Evolutionary conservation across 1,140 invertebrate species (phyloP), one percentile per base, ranked within the genome.

Genomic region (Tyrophagus putrescentiae): DNA sequence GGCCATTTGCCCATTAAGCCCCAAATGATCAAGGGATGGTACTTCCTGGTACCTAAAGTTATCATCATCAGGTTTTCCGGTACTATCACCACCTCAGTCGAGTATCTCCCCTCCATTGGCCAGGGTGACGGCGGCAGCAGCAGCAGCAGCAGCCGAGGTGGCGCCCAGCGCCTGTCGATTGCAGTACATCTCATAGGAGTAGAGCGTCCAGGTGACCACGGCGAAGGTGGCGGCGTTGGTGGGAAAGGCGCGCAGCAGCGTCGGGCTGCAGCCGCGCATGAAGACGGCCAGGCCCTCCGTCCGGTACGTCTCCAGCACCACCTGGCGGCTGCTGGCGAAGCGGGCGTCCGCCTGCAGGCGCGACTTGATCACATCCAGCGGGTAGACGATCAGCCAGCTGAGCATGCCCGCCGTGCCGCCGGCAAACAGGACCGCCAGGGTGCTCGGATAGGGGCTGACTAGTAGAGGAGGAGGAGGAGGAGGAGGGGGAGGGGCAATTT

Each of bases 201-300:
- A 60, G 13, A 62, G 33, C 23, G 62, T 79, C 82, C 84, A 87
- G 4, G 82, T 82, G 16, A 93, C 86, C 3, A 86, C 84, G 3
- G 83, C 77, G 69, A 94, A 93, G 32, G 85, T 90, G 1, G 84
- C 85, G 0, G 87, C 90, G 68, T 94, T 95, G n/a, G 84, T 84
- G 0, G 90, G 87, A 72, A 94, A 93, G 0, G 90, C 87, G 34
- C 90, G 76, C 32, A 91, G 69, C 16, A 87, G 70, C 0, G 87
- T 84, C 0, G 87, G 84, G 11, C 76, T 78, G 0, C 91, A 67
- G 0, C 87, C 87, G 11, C 82, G 72, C 23, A 78, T 76, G 60
- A 91, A 75, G 60, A 80, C 83, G 0, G 65, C 62, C 59, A 78
- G 75, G 0, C 87, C 87, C 67, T 90, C 86, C 0, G 86, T 66